Evolutionary conservation across 2,113 vertebrate genomes (phyloP), one percentile per base, ranked within the genome.

Genomic region (Protobothrops flavoviridis): DNA sequence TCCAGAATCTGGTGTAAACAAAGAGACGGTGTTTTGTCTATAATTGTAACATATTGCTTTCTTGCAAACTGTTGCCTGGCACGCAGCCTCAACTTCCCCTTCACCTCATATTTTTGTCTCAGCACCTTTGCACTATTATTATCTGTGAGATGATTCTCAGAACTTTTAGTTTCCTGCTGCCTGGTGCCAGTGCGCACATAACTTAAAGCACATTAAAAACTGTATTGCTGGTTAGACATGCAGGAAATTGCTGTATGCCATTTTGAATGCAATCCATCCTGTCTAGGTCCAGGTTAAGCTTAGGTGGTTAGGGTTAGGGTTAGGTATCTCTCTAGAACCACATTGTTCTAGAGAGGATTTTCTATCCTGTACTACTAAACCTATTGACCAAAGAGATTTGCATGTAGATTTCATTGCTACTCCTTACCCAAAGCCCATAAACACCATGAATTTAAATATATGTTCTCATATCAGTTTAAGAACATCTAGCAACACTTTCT

Each of bases 31-130:
- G 20, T 86, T 91, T 89, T 91, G 92, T 87, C 59, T 90, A 94
- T 53, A 92, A 89, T 91, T 86, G 52, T 10, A 29, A 21, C 12
- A 24, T 85, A 85, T 21, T 95, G 24, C 59, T 81, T 87, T 92
- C 55, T 56, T 64, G 91, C 85, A 26, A n/a, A 50, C 4, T 4
- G 43, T 33, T 53, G 53, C 0, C 39, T 88, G 55, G 85, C 56
- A 1, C 3, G 0, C 33, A 61, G 52, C 0, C 85, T 12, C 17
- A 55, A 50, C 87, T 92, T 91, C 12, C 93, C 81, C 74, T 43
- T 87, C 24, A 33, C 93, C 7, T 93, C 91, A 9, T 48, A 5
- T 59, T 33, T 90, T 95, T 90, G 23, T 26, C 39, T 86, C 43
- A 5, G 93, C 59, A 74, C 21, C 55, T 24, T 64, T 87, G 29